A percentile compares a stretch with the other conserved stretches of the same genome.
Evolutionary conservation across 2,113 vertebrate species (phyloP).

Genomic region (Corydoras sp.): DNA sequence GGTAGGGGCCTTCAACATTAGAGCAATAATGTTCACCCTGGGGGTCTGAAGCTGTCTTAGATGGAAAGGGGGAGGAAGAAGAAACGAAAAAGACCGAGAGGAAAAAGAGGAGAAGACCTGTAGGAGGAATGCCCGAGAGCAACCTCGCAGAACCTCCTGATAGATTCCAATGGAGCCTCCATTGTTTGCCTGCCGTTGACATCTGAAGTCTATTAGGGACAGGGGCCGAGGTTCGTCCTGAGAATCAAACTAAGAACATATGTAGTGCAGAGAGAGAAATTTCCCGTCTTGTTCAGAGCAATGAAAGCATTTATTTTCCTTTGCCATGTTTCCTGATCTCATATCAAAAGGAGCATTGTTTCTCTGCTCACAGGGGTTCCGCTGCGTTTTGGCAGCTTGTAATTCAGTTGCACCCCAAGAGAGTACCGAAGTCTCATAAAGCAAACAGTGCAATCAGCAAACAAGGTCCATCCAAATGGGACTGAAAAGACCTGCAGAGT

Average conservation of each 20-base stretch:
- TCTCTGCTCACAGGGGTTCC: conserved; percentile 63
- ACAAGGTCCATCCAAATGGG: conserved; percentile 31
- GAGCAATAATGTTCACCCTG: conserved; percentile 46
- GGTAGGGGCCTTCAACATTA: conserved; percentile 41
- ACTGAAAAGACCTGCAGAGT: conserved; percentile 16
- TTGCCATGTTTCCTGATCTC: conserved; percentile 67
- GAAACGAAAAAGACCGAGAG: conserved; percentile 43
- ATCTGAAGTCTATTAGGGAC: conserved; percentile 73
- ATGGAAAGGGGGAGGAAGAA: conserved; percentile 44
- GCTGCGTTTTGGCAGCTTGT: conserved; percentile 63
- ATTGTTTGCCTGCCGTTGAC: conserved; percentile 62
- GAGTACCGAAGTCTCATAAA: conserved; percentile 41
- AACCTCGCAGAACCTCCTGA: conserved; percentile 64
- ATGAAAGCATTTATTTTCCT: conserved; percentile 73
- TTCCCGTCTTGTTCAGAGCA: conserved; percentile 62
- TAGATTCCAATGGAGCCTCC: conserved; percentile 63
- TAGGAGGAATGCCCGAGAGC: conserved; percentile 45
- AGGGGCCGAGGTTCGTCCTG: conserved; percentile 66
- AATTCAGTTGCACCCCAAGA: conserved; percentile 47
- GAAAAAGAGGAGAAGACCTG: conserved; percentile 40
- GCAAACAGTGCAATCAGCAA: conserved; percentile 40
- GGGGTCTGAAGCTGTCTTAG: conserved; percentile 36
- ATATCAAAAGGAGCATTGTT: conserved; percentile 72
- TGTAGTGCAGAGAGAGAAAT: conserved; percentile 58
- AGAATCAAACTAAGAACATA: conserved; percentile 72